phyloP scores from a whole-genome alignment of 1,140 invertebrate species.

The Bombus affinis region DNA sequence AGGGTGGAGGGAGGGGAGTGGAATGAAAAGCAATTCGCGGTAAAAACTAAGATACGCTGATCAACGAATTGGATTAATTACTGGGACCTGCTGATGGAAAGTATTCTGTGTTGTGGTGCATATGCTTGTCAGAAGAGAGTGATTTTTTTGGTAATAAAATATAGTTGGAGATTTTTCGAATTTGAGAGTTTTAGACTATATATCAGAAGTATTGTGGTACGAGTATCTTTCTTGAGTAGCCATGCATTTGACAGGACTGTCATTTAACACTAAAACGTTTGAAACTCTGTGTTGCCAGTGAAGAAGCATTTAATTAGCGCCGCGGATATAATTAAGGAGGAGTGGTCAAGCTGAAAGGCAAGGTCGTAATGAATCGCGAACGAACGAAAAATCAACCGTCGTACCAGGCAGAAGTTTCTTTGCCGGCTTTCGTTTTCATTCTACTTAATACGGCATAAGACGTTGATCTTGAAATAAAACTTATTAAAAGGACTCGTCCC shows the following conservation, averaged over 20 bases:
- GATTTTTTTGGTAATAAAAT: background rate
- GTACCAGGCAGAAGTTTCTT: slow-evolving; percentile 29
- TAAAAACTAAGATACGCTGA: background rate
- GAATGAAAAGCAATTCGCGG: background rate
- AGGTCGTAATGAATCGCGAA: slow-evolving; percentile 48
- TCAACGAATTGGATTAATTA: slow-evolving; percentile 1
- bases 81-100: background rate
- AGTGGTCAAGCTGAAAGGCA: slow-evolving; percentile 48
- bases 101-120: background rate
- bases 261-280: background rate
- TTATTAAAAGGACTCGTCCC: slow-evolving; percentile 54
- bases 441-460: slow-evolving; percentile 51
- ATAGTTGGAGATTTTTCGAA: background rate
- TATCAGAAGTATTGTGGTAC: too few relatives aligned
- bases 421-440: slow-evolving; percentile 49
- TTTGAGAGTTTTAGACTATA: too few relatives aligned
- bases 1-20: fast-evolving
- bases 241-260: background rate
- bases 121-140: too few relatives aligned
- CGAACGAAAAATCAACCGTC: slow-evolving; percentile 20
- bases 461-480: slow-evolving; percentile 56
- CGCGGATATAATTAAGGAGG: slow-evolving; percentile 30
- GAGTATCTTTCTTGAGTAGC: background rate
- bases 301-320: slow-evolving; percentile 40
- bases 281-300: background rate